Conservation (phyloP, 2,113 vertebrate species). For the Bostrychus sinensis region DNA sequence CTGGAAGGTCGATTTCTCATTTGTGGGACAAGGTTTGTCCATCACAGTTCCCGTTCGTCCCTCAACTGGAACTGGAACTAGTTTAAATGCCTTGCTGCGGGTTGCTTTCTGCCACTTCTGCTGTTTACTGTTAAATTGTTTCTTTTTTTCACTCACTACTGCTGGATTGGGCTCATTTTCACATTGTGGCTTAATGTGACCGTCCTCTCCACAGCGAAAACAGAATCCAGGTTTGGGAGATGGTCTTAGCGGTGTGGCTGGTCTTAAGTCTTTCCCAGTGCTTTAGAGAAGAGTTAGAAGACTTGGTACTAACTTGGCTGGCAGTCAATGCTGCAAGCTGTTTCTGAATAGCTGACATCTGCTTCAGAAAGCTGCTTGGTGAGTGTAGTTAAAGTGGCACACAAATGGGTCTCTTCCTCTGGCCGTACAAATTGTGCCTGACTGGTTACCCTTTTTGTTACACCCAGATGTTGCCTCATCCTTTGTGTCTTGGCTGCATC, state of each 20-base stretch:
- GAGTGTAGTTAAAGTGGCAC: not conserved
- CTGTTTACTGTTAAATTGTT: not conserved
- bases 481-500: not conserved
- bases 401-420: not conserved
- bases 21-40: too few species aligned
- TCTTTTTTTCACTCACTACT: not conserved
- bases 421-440: not conserved
- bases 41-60: too few species aligned
- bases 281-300: not conserved
- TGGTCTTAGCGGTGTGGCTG: not conserved
- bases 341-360: not conserved
- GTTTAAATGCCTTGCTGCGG: not conserved
- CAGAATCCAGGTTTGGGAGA: not conserved
- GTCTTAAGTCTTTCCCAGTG: not conserved
- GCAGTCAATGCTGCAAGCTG: not conserved
- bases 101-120: not conserved
- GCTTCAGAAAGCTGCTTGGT: not conserved
- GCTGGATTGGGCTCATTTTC: not conserved
- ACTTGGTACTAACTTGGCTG: not conserved
- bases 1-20: too few species aligned
- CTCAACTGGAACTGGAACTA: not conserved
- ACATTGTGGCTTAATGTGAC: slow-evolving; percentile 5
- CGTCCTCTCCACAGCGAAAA: not conserved
- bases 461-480: not conserved
- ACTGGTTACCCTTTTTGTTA: not conserved